Base-by-base conservation (phyloP, 2,888 invertebrate genomes). In the Athalia cordata region DNA sequence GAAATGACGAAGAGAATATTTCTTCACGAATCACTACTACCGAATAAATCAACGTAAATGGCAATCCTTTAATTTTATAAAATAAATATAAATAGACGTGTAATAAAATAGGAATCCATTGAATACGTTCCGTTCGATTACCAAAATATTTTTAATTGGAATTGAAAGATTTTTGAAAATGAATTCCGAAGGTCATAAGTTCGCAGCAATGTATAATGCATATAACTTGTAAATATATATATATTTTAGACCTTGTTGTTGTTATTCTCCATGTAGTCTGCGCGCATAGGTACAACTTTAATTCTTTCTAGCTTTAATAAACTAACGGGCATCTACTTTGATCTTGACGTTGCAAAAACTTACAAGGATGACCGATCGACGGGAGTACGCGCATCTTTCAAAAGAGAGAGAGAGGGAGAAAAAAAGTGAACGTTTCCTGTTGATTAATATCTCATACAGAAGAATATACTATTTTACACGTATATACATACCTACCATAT, bases 281-380 rank as follows among this genome's bases (percentile, higher is more conserved):
- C 3, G 4, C 29, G 29, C 29, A n/a, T 13, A 15, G 11, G 47
- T n/a, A 3, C 45, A 47, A 65, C 11, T 45, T 65, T 65, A 29
- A 29, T 29, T 29, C 29, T 29, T 29, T 29, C 29, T 29, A 29
- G 29, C 29, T 29, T 29, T 29, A 29, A 29, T 29, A 29, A 29
- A 29, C 29, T 29, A 29, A 29, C 29, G 29, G 2, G 29, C 29
- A 29, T 29, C 29, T n/a, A 55, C 9, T 50, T 55, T 68, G 50
- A 67, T 15, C 68, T 55, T 68, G 55, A 29, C 11, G 68, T 52
- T 43, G 68, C 15, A 68, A 68, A 43, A 67, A 55, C n/a, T 55
- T n/a, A 11, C 55, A n/a, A 55, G 55, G 55, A 55, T 55, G n/a
- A 55, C n/a, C n/a, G 55, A 55, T 11, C 8, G 8, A 11, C n/a